A percentile compares a stretch with the other conserved stretches of the same genome.
phyloP scores from a whole-genome alignment of 2,113 vertebrate species.

The Hassar affinis region DNA sequence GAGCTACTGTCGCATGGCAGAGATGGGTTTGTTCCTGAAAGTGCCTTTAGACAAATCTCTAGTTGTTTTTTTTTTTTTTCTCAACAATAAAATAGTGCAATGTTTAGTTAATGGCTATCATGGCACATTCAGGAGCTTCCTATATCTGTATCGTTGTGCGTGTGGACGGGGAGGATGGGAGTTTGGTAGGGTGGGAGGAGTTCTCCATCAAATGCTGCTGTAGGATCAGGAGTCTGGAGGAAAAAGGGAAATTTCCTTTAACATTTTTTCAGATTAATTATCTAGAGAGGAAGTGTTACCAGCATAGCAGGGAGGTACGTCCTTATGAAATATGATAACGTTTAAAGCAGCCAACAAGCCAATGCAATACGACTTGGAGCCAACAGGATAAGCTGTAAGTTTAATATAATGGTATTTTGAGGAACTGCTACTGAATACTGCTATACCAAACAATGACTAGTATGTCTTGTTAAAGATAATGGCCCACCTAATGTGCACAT shows the following conservation, averaged over 20 bases:
- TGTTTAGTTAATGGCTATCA: background rate
- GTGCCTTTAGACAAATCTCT: slow-evolving; percentile 25
- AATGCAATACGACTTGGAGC: background rate
- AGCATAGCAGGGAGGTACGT: background rate
- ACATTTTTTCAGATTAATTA: background rate
- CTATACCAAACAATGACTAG: background rate
- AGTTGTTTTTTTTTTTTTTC: background rate
- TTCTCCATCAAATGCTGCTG: slow-evolving; percentile 35
- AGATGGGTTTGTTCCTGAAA: slow-evolving; percentile 42
- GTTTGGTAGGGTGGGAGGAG: background rate
- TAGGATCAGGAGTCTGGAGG: slow-evolving; percentile 15
- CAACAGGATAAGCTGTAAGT: background rate
- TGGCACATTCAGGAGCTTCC: slow-evolving; percentile 45
- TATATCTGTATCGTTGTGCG: background rate
- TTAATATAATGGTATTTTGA: background rate
- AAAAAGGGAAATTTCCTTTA: background rate
- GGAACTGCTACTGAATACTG: background rate
- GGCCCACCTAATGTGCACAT: background rate
- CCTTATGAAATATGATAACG: background rate
- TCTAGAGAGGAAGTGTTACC: background rate
- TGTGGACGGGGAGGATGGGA: background rate
- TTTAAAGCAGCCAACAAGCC: background rate
- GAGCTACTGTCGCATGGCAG: slow-evolving; percentile 34
- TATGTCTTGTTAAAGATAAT: background rate
- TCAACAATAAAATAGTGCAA: background rate